Conservation (phyloP, 2,797 vertebrate species). For the Lutjanus argentimaculatus region DNA sequence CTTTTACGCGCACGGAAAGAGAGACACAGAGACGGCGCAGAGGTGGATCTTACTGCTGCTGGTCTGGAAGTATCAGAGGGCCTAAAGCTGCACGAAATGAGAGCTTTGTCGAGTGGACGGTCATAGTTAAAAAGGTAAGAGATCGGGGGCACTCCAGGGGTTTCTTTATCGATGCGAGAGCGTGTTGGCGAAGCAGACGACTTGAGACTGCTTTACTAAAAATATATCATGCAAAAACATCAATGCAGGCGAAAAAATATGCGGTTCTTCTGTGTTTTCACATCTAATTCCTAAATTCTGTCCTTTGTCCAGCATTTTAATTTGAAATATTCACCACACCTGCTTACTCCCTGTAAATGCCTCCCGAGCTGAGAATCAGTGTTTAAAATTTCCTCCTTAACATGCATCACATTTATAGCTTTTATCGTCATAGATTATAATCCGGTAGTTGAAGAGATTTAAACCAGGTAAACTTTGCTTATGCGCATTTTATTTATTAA, state of each 20-base stretch:
- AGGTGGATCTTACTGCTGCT: constrained; percentile 5
- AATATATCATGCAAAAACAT: background rate
- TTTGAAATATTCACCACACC: constrained; percentile 3
- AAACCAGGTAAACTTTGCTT: background rate
- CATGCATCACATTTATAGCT: background rate
- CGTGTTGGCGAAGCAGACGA: background rate
- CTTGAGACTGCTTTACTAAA: background rate
- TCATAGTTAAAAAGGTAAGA: constrained; percentile 60
- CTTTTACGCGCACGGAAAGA: constrained; percentile 21
- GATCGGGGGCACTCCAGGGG: background rate
- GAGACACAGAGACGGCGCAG: background rate
- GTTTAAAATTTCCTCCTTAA: background rate
- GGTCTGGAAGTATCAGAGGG: background rate
- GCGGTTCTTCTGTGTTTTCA: background rate
- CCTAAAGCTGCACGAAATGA: constrained; percentile 41
- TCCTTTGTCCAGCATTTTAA: background rate
- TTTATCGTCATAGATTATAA: background rate
- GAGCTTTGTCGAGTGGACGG: constrained; percentile 26
- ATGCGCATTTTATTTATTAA: background rate
- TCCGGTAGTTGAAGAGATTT: background rate
- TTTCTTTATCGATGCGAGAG: background rate
- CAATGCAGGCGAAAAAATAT: background rate
- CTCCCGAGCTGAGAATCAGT: background rate
- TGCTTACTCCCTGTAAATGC: background rate
- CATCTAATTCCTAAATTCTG: background rate